A percentile compares a stretch with the other conserved stretches of the same genome.
phyloP scores from a whole-genome alignment of 2,888 invertebrate genomes.

The Siphlonurus alternatus region DNA sequence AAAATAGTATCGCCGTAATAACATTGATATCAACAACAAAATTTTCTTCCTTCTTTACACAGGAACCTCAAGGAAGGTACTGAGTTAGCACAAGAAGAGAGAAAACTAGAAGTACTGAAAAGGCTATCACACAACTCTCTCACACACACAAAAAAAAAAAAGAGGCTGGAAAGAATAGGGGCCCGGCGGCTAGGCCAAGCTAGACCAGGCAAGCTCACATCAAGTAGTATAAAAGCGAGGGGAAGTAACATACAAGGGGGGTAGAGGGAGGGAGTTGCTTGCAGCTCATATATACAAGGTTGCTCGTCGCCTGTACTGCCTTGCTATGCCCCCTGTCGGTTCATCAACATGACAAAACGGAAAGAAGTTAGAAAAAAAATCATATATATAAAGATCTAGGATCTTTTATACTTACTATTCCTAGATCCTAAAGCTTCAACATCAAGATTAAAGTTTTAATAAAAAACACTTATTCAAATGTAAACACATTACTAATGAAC shows the following conservation, averaged over 20 bases:
- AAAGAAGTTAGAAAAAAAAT: no score
- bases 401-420: no score
- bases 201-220: neutral
- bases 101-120: neutral
- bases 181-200: neutral
- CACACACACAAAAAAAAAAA: neutral
- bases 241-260: neutral
- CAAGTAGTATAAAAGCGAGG: neutral
- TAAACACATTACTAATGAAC: no score
- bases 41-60: neutral
- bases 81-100: neutral
- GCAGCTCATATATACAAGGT: no score
- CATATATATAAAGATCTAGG: neutral
- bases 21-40: neutral
- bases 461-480: no score
- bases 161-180: slow-evolving; percentile 1
- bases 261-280: neutral
- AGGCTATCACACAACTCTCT: neutral
- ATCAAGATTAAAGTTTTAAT: no score
- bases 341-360: neutral
- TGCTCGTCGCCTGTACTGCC: neutral
- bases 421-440: no score
- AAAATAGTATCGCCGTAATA: neutral
- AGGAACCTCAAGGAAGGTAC: neutral
- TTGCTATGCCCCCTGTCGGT: neutral